A percentile compares a stretch with the other conserved stretches of the same genome.
Conservation (phyloP, 2,113 vertebrate species). For the Gobio gobio region DNA sequence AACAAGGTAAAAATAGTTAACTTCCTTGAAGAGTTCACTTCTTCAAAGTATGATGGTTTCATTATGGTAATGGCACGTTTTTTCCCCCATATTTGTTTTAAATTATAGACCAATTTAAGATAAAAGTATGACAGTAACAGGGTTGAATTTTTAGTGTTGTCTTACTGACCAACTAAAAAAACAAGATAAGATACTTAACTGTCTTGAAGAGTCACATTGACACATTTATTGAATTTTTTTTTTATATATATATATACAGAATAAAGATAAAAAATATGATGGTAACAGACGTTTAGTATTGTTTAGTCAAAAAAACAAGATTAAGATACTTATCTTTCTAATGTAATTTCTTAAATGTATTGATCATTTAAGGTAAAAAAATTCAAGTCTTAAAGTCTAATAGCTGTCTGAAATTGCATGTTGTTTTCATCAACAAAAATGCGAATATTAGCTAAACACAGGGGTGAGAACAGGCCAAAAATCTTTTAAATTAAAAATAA, state of each 20-base stretch:
- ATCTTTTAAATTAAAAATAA: neutral
- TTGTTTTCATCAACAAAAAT: neutral
- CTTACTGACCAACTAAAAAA: neutral
- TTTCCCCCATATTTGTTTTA: too few species aligned
- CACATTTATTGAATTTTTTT: too few species aligned
- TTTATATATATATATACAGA: too few species aligned
- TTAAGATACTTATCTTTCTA: too few species aligned
- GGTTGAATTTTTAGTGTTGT: neutral
- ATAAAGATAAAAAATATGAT: neutral
- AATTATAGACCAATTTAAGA: neutral
- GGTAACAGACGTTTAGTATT: neutral
- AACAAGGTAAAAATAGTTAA: neutral
- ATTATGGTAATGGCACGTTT: neutral
- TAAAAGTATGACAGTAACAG: neutral
- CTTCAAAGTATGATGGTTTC: neutral
- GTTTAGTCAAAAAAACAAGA: too few species aligned
- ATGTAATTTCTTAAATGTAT: too few species aligned
- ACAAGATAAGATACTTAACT: neutral
- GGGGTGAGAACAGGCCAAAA: neutral
- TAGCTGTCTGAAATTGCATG: too few species aligned
- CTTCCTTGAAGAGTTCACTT: neutral
- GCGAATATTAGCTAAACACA: neutral
- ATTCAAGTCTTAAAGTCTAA: too few species aligned
- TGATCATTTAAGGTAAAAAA: too few species aligned
- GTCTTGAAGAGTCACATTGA: neutral